Evolutionary conservation across 1,140 invertebrate genomes (phyloP), one percentile per base, ranked within the genome.

Genomic region (Paraescarpia echinospica): DNA sequence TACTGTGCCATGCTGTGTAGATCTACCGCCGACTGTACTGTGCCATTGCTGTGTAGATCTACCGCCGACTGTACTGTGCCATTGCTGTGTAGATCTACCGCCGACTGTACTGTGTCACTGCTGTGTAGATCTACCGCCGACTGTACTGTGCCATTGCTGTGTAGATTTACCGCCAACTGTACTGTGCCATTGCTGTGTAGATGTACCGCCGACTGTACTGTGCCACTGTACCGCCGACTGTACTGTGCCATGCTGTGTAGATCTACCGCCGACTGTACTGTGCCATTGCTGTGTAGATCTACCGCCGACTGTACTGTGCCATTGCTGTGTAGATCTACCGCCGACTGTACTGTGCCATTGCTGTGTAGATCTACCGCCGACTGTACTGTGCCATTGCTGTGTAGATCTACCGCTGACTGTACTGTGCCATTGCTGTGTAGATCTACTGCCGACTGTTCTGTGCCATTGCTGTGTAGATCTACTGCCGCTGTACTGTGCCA

Each of bases 191-290:
- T 41, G 41, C 41, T 41, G 14, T 77, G 59, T 94, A 97, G 95
- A 99, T 99, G 95, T 99, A 99, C 96, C 97, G 99, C 93, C 99
- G 99, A 96, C 97, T 99, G n/a, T n/a, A n/a, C n/a, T n/a, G n/a
- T n/a, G n/a, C n/a, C n/a, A n/a, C n/a, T n/a, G n/a, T n/a, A n/a
- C n/a, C n/a, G n/a, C n/a, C n/a, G n/a, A n/a, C n/a, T n/a, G n/a
- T n/a, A n/a, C n/a, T 41, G 41, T 41, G n/a, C 12, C 41, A 41
- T 41, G 41, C 41, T 41, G 14, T 77, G 59, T 94, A 97, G 95
- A 99, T 99, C 95, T 99, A 99, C 96, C 97, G 99, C 93, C 99
- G 99, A 96, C 97, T 99, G n/a, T n/a, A n/a, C n/a, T 41, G 41
- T 41, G n/a, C 12, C 41, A 41, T 12, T 41, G 41, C 41, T 41